Evolutionary conservation across 2,797 vertebrate species (phyloP), one percentile per base, ranked within the genome.

Genomic region (Myripristis murdjan): DNA sequence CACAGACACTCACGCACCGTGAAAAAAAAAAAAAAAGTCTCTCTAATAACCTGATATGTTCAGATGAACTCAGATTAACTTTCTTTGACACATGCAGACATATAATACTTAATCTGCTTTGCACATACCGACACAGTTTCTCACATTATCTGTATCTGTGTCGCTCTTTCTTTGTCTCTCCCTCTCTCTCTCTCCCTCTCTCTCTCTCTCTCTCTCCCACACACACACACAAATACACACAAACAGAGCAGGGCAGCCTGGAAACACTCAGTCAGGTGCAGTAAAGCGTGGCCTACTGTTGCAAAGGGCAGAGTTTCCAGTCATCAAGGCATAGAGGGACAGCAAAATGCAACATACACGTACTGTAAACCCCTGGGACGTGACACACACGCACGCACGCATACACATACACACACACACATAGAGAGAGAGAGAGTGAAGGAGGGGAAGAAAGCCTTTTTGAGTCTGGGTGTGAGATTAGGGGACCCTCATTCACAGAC

Each of bases 231-330:
- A 16, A 28, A 46, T 55, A 28, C 60, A 58, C 73, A 48, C 54
- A 46, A 28, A 70, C 8, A 22, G 49, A 77, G 57, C 22, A 15
- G 46, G 70, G 67, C 73, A 71, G 85, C 74, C 91, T 94, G 93
- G 93, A 95, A 95, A 94, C 75, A 93, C 78, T 84, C 91, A 74
- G 92, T 94, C 93, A 94, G 91, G 92, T 94, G 92, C 90, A 93
- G 88, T 86, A 90, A 92, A 92, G 90, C 85, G 53, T 88, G 84
- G 83, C 74, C 84, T 79, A 71, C 79, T 81, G 86, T 68, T 91
- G 87, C 84, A 86, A 87, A 88, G 86, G 86, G 88, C 81, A 91
- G 82, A 90, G 80, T 94, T 92, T 94, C 91, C 90, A 91, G 87
- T 74, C 81, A 85, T 84, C 74, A 74, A 66, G 76, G 79, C 56